Evolutionary conservation across 2,888 invertebrate species (phyloP).

Genomic region (Agrotis ipsilon): DNA sequence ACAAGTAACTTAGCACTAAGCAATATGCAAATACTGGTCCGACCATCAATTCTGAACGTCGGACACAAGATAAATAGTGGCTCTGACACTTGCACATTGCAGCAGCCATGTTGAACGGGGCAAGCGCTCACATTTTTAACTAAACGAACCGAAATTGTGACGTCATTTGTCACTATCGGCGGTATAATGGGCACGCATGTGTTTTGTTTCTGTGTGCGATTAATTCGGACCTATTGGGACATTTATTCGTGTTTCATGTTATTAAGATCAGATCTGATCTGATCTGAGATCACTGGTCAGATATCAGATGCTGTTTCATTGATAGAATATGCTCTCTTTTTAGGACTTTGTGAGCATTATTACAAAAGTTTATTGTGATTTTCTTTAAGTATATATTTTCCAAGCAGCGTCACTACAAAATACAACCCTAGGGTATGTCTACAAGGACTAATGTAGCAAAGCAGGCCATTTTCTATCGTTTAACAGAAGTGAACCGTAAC

Average conservation of each 20-base stretch:
- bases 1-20: slow-evolving; percentile 58
- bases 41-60: slow-evolving; percentile 77
- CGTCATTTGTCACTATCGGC: slow-evolving; percentile 48
- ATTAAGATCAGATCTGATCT: too few relatives aligned
- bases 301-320: too few relatives aligned
- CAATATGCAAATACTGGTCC: slow-evolving; percentile 80
- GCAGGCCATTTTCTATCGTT: slow-evolving; percentile 4
- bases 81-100: slow-evolving; percentile 75
- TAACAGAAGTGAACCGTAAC: slow-evolving; percentile 4
- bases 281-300: too few relatives aligned
- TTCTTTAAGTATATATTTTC: too few relatives aligned
- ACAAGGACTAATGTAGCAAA: not conserved
- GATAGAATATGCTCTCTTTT: too few relatives aligned
- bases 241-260: not conserved
- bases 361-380: too few relatives aligned
- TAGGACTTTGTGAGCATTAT: too few relatives aligned
- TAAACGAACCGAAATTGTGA: slow-evolving; percentile 37
- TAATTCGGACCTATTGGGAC: not conserved
- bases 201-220: slow-evolving; percentile 36
- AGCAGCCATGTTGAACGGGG: slow-evolving; percentile 52
- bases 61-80: slow-evolving; percentile 81
- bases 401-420: not conserved
- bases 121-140: slow-evolving; percentile 52
- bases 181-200: slow-evolving; percentile 31
- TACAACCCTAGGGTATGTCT: not conserved